Percentiles rank a stretch among this genome's conserved stretches.
These are phyloP conservation scores for Hyperoplus immaculatus DNA, from an alignment of 2,797 vertebrate genomes.

Conservation along the genomic window DNA sequence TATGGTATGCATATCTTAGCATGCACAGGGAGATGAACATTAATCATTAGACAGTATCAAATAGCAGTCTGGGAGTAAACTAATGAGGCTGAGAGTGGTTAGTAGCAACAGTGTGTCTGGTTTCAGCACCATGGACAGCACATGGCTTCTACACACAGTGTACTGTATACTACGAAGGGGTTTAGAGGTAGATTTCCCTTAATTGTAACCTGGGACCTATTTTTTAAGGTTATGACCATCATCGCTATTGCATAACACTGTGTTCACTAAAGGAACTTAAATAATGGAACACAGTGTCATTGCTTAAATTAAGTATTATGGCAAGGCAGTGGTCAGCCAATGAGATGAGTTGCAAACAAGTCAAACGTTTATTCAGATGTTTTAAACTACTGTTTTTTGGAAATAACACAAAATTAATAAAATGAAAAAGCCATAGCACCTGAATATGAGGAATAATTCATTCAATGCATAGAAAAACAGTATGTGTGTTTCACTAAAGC, in stretches of 20 bases:
- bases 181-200: not conserved
- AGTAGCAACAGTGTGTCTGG: constrained; percentile 22
- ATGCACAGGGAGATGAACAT: constrained; percentile 57
- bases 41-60: constrained; percentile 59
- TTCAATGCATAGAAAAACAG: not conserved
- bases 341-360: not conserved
- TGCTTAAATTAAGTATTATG: not conserved
- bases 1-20: constrained; percentile 62
- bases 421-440: not conserved
- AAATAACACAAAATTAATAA: not conserved
- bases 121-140: constrained; percentile 85
- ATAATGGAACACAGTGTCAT: not conserved
- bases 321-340: too few species aligned
- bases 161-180: not conserved
- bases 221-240: not conserved
- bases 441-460: not conserved
- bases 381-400: not conserved
- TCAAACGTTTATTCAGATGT: not conserved
- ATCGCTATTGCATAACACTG: not conserved
- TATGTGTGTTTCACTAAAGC: not conserved
- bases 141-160: not conserved
- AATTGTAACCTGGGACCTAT: not conserved
- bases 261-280: not conserved
- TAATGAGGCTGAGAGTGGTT: constrained; percentile 52
- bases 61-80: constrained; percentile 49